Percentiles rank a stretch among this genome's conserved stretches.
These are phyloP conservation scores for Ptyas mucosa DNA, from an alignment of 2,113 vertebrate species.

Conservation along the genomic window DNA sequence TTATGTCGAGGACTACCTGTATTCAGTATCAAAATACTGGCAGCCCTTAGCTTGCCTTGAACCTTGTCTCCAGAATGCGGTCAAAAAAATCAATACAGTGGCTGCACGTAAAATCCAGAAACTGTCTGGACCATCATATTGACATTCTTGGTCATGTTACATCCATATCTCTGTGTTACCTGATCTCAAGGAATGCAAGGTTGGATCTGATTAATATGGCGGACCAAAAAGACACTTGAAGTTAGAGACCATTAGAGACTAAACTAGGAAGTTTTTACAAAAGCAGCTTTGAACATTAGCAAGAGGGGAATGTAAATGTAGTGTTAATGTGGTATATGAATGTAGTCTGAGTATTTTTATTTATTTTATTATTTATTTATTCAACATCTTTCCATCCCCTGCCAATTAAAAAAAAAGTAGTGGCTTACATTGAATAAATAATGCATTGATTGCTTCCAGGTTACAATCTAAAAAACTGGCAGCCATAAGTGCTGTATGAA, in stretches of 20 bases:
- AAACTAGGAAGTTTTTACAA: background rate
- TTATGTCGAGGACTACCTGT: background rate
- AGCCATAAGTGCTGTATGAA: background rate
- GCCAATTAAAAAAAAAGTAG: background rate
- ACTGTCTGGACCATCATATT: background rate
- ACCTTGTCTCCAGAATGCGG: background rate
- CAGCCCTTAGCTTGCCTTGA: background rate
- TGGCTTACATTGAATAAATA: background rate
- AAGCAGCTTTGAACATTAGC: background rate
- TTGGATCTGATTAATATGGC: background rate
- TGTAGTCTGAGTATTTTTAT: background rate
- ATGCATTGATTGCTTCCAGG: background rate
- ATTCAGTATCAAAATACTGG: background rate
- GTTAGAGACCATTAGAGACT: background rate
- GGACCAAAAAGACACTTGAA: background rate
- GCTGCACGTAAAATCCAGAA: background rate
- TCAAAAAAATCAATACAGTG: background rate
- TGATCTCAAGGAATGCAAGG: background rate
- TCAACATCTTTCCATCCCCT: background rate
- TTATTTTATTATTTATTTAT: background rate
- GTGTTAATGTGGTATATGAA: background rate
- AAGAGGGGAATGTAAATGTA: background rate
- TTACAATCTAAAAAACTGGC: background rate
- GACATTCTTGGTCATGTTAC: background rate
- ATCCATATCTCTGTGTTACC: background rate